These are phyloP conservation scores for Thamnophis elegans DNA, from an alignment of 2,797 vertebrate species.

Conservation along the genomic window DNA sequence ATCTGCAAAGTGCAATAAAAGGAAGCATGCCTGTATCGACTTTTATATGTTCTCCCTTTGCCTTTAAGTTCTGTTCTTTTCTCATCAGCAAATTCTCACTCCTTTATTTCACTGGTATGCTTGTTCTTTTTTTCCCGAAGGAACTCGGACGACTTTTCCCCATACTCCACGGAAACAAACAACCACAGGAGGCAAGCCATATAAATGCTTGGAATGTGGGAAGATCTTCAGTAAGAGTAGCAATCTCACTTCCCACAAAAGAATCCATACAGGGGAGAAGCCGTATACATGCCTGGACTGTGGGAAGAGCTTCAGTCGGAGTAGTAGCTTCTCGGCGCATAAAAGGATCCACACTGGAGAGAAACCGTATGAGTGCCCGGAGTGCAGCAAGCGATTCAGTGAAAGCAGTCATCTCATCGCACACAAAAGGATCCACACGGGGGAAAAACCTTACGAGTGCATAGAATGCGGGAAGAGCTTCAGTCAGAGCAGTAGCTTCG, in stretches of 20 bases:
- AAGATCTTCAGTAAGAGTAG: conserved; percentile 38
- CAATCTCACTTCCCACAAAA: conserved; percentile 32
- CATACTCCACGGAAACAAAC: not conserved
- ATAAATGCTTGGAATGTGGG: conserved; percentile 38
- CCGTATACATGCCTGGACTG: conserved; percentile 56
- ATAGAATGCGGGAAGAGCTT: conserved; percentile 43
- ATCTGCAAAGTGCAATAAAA: not conserved
- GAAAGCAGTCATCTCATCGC: conserved; percentile 4
- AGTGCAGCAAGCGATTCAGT: not conserved
- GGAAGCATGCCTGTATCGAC: not conserved
- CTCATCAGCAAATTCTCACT: not conserved
- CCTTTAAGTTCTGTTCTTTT: not conserved
- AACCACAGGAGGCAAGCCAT: not conserved
- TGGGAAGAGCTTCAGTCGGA: conserved; percentile 60
- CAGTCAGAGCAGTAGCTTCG: conserved; percentile 44
- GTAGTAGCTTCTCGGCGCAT: conserved; percentile 55
- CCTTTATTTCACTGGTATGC: not conserved
- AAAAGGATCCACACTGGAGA: conserved; percentile 42
- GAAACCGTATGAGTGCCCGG: not conserved
- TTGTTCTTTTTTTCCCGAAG: not conserved
- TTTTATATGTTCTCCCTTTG: not conserved
- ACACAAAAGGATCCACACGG: conserved; percentile 52
- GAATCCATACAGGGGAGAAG: conserved; percentile 54
- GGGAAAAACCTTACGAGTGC: not conserved
- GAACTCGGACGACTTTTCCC: not conserved